These are phyloP conservation scores for Fregetta grallaria DNA, from an alignment of 2,113 vertebrate genomes.

Conservation along the genomic window DNA sequence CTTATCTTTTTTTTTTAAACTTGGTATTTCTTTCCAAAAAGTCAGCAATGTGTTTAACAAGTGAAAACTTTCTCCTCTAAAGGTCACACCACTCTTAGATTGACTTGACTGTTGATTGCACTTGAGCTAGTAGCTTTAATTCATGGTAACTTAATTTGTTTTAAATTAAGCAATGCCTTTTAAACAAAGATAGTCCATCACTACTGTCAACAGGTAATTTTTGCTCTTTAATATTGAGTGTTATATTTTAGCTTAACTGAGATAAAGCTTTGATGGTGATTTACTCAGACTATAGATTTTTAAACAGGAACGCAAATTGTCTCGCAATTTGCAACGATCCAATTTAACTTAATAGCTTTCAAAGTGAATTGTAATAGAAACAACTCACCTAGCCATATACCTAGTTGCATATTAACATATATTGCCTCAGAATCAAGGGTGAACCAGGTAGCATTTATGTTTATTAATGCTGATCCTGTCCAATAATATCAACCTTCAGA, in stretches of 20 bases:
- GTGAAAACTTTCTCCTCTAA: constrained; percentile 13
- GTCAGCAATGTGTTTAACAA: neutral
- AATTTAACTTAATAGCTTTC: neutral
- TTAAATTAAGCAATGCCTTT: constrained; percentile 45
- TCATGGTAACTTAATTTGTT: constrained; percentile 38
- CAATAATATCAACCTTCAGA: neutral
- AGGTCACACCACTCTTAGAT: constrained; percentile 4
- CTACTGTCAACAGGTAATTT: constrained; percentile 6
- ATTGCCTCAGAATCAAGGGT: neutral
- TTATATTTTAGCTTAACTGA: neutral
- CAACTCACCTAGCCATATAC: neutral
- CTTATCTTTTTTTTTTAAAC: neutral
- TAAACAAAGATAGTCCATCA: neutral
- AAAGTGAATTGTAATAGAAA: neutral
- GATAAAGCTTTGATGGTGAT: neutral
- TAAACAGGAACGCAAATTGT: neutral
- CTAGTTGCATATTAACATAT: neutral
- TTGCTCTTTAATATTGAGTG: neutral
- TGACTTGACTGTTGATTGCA: constrained; percentile 26
- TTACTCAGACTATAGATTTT: neutral
- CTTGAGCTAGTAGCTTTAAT: constrained; percentile 12
- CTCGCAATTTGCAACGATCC: neutral
- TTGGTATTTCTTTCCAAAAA: neutral
- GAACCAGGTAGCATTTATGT: neutral
- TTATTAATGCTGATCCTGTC: neutral